Evolutionary conservation across 2,797 vertebrate genomes (phyloP).

Genomic region (Bovichtus variegatus): DNA sequence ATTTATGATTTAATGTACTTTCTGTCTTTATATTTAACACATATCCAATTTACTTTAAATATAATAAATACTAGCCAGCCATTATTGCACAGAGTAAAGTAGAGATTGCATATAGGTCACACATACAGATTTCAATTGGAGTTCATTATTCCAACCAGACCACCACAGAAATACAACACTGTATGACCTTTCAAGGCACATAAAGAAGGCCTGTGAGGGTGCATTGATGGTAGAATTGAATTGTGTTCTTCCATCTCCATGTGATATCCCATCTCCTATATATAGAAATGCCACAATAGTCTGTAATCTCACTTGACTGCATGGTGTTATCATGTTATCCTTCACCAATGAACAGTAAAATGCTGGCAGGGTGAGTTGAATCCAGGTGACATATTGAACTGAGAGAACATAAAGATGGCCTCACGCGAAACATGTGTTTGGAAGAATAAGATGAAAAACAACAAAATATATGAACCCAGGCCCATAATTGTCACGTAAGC

Average conservation of each 20-base stretch:
- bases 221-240: conserved; percentile 40
- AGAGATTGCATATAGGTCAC: conserved; percentile 13
- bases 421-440: not conserved
- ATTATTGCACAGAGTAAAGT: not conserved
- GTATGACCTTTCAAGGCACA: conserved; percentile 27
- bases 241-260: conserved; percentile 29
- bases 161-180: conserved; percentile 1
- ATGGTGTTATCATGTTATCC: conserved; percentile 45
- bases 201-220: conserved; percentile 20
- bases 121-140: conserved; percentile 32
- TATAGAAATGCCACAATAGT: conserved; percentile 48
- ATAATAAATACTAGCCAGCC: not conserved
- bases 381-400: conserved; percentile 25
- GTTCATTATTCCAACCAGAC: conserved; percentile 26
- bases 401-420: conserved; percentile 21
- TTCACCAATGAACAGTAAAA: conserved; percentile 24
- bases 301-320: conserved; percentile 56
- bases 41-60: conserved; percentile 6
- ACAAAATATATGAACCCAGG: not conserved
- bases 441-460: conserved; percentile 8
- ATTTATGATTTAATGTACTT: conserved; percentile 16
- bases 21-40: conserved; percentile 1
- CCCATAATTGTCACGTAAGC: not conserved
- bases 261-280: conserved; percentile 41
- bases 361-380: conserved; percentile 25